Conservation (phyloP, 2,113 vertebrate genomes). For the Festucalex cinctus region DNA sequence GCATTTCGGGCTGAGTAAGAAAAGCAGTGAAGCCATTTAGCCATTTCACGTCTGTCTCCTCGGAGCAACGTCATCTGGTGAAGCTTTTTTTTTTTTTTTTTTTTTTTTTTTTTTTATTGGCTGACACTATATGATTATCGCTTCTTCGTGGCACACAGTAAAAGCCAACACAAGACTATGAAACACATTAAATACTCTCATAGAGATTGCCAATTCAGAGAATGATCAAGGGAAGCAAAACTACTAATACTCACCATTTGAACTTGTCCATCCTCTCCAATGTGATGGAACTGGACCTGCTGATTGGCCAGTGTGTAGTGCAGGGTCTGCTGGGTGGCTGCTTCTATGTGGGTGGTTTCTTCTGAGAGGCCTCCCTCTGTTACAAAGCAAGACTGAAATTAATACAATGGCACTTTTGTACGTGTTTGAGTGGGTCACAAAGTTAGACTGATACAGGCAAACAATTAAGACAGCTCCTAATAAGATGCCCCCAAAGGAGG, state of each 20-base stretch:
- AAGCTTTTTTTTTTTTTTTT: too few species aligned
- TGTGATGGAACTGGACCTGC: constrained; percentile 96
- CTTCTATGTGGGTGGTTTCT: constrained; percentile 78
- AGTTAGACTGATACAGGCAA: neutral
- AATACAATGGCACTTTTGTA: neutral
- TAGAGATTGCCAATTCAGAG: neutral
- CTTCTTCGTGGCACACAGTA: too few species aligned
- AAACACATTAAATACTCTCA: too few species aligned
- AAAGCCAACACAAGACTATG: too few species aligned
- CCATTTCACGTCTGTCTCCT: too few species aligned
- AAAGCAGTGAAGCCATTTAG: too few species aligned
- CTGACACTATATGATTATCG: too few species aligned
- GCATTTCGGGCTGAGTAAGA: too few species aligned
- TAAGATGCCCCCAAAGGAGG: neutral
- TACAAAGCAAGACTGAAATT: constrained; percentile 14
- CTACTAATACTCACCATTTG: constrained; percentile 88
- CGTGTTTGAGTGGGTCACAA: constrained; percentile 7
- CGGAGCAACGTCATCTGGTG: too few species aligned
- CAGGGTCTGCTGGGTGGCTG: constrained; percentile 84
- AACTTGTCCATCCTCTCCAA: constrained; percentile 95
- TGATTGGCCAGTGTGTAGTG: constrained; percentile 91
- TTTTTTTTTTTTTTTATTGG: too few species aligned
- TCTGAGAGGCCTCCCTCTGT: constrained; percentile 62
- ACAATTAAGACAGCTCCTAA: neutral
- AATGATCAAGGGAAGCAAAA: constrained; percentile 1